Conservation (phyloP, 2,888 invertebrate genomes). For the Calameuta idolon region DNA sequence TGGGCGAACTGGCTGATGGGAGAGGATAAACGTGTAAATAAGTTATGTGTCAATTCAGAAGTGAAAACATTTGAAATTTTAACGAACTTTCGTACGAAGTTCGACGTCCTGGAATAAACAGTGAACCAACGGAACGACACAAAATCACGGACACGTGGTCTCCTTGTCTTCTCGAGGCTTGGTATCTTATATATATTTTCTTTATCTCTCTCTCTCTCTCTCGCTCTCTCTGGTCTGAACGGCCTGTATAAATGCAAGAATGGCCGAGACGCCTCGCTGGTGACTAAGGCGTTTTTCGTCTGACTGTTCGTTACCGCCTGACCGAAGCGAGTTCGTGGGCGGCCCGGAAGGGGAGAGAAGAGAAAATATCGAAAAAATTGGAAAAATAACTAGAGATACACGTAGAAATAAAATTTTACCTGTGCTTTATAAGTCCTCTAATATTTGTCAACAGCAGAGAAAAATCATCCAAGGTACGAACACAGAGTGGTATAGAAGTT, state of each 20-base stretch:
- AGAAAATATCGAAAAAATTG: not conserved
- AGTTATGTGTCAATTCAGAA: not conserved
- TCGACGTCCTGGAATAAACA: conserved; percentile 36
- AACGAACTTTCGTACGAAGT: conserved; percentile 34
- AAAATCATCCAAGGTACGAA: not conserved
- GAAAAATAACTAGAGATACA: not conserved
- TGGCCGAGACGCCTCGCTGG: not conserved
- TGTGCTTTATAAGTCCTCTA: not conserved
- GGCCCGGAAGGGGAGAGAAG: not conserved
- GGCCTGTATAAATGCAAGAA: not conserved
- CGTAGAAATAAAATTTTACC: not conserved
- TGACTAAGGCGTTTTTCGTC: not conserved
- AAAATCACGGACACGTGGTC: not conserved
- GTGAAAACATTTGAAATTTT: not conserved
- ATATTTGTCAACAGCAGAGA: not conserved
- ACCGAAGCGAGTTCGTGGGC: not conserved
- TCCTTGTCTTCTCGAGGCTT: conserved; percentile 33
- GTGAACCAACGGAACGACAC: not conserved
- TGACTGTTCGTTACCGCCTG: not conserved
- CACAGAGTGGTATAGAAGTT: no score
- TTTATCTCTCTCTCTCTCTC: conserved; percentile 15
- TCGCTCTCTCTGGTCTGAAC: not conserved
- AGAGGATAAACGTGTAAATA: conserved; percentile 3
- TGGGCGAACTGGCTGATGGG: conserved; percentile 8
- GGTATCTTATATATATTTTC: conserved; percentile 28